Percentiles rank a stretch among this genome's conserved stretches.
These are phyloP conservation scores for Rhynchopsitta pachyrhyncha DNA, from an alignment of 2,113 vertebrate species.

Conservation along the genomic window DNA sequence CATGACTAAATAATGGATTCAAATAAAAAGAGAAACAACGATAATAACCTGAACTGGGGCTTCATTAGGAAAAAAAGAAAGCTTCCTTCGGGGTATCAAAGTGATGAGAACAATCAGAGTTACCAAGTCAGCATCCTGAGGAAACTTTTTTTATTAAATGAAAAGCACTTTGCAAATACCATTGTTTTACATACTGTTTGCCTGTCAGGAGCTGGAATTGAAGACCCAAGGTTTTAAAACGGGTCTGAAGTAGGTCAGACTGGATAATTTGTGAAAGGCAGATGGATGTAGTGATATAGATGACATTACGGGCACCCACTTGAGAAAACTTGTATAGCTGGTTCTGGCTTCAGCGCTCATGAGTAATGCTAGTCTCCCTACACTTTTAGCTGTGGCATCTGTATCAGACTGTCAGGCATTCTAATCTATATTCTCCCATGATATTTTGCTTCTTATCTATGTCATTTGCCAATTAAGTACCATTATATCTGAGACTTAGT, in stretches of 20 bases:
- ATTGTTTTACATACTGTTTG: neutral
- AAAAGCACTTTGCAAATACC: neutral
- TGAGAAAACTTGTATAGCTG: conserved; percentile 18
- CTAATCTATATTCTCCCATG: neutral
- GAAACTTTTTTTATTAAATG: neutral
- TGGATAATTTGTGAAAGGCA: neutral
- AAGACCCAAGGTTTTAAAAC: neutral
- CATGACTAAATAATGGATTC: neutral
- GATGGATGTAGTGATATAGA: neutral
- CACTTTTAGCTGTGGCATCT: neutral
- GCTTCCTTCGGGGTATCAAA: neutral
- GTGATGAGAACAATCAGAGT: neutral
- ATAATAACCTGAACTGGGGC: neutral
- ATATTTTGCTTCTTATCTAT: conserved; percentile 13
- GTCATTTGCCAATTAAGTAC: neutral
- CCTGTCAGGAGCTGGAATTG: neutral
- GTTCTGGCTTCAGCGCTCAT: neutral
- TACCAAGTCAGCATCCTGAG: neutral
- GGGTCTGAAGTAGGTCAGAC: neutral
- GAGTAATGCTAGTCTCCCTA: neutral
- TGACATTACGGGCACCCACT: neutral
- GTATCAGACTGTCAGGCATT: neutral
- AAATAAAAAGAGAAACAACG: neutral
- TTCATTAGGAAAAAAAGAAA: neutral
- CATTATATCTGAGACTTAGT: neutral